phyloP scores from a whole-genome alignment of 2,888 invertebrate genomes.

The Dicyrtomina minuta region DNA sequence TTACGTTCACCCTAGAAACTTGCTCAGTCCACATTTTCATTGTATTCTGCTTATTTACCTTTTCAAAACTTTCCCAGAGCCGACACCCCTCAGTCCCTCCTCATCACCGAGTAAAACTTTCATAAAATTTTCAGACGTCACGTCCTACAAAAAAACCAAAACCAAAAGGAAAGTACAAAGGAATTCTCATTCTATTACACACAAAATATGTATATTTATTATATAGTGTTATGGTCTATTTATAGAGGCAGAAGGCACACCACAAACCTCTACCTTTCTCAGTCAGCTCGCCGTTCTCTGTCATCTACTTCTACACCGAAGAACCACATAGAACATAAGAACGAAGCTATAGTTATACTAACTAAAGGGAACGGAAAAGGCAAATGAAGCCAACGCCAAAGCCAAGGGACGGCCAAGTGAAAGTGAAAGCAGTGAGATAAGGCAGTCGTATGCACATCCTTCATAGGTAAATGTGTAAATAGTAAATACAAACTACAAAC shows the following conservation, averaged over 20 bases:
- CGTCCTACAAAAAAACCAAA: slow-evolving; percentile 56
- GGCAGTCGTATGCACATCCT: too few species aligned
- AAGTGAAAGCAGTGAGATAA: not conserved
- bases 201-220: not conserved
- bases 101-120: slow-evolving; percentile 62
- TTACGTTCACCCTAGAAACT: slow-evolving; percentile 35
- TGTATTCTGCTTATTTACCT: slow-evolving; percentile 54
- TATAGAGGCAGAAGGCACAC: too few species aligned
- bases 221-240: not conserved
- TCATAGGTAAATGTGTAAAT: too few species aligned
- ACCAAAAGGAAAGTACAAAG: not conserved
- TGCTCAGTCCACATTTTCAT: not conserved
- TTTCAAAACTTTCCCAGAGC: slow-evolving; percentile 60
- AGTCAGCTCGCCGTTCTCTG: too few species aligned
- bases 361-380: too few species aligned
- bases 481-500: too few species aligned
- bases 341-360: too few species aligned
- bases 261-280: too few species aligned
- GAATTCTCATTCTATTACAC: not conserved
- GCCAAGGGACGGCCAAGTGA: not conserved
- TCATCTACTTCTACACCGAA: too few species aligned
- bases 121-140: slow-evolving; percentile 62
- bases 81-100: slow-evolving; percentile 58
- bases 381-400: not conserved
- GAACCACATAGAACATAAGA: too few species aligned